A percentile compares a stretch with the other conserved stretches of the same genome.
phyloP scores from a whole-genome alignment of 2,113 vertebrate species.

The Athene cunicularia region DNA sequence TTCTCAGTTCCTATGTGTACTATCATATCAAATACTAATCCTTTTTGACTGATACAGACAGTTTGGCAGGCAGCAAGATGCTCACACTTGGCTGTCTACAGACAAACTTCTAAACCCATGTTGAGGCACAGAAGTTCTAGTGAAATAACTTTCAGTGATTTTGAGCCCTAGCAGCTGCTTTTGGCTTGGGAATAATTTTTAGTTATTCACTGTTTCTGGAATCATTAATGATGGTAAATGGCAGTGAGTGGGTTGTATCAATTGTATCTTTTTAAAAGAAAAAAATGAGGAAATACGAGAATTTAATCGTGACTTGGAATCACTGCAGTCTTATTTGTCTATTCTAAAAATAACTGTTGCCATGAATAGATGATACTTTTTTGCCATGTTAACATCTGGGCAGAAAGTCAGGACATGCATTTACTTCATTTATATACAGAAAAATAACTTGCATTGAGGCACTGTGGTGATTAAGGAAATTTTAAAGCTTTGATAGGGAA shows the following conservation, averaged over 20 bases:
- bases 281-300: background rate
- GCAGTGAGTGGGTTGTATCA: constrained; percentile 34
- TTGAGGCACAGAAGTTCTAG: background rate
- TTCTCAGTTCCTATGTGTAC: background rate
- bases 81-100: background rate
- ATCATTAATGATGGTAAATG: constrained; percentile 46
- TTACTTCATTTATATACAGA: background rate
- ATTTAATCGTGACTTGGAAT: constrained; percentile 48
- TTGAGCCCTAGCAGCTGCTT: constrained; percentile 2
- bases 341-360: constrained; percentile 27
- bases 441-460: background rate
- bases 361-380: background rate
- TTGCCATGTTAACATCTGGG: background rate
- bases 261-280: background rate
- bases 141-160: background rate
- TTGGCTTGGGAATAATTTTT: constrained; percentile 21
- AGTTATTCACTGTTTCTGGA: constrained; percentile 27
- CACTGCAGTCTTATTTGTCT: background rate
- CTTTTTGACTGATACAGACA: background rate
- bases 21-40: background rate
- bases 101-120: background rate
- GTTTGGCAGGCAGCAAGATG: background rate
- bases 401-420: background rate
- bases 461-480: background rate
- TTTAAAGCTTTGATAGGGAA: background rate